Evolutionary conservation across 2,797 vertebrate genomes (phyloP).

Genomic region (Thamnophis elegans): DNA sequence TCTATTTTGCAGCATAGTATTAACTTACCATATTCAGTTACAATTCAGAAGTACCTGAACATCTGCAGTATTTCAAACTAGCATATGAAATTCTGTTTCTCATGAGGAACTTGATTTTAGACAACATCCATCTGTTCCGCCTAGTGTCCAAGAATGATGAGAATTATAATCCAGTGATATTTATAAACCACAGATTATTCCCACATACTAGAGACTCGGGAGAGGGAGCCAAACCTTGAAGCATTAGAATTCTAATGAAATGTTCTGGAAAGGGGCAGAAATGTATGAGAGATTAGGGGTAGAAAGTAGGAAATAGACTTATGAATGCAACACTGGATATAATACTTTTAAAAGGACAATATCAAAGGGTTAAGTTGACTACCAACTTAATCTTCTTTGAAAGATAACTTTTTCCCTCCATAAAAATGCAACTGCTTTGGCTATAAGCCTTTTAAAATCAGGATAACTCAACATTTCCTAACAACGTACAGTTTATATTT

Average conservation of each 20-base stretch:
- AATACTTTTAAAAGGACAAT: background rate
- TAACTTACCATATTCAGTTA: background rate
- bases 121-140: background rate
- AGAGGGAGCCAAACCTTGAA: background rate
- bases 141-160: background rate
- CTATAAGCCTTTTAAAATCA: background rate
- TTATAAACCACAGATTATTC: background rate
- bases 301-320: background rate
- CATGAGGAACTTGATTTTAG: background rate
- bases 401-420: background rate
- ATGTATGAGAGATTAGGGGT: background rate
- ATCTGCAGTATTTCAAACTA: background rate
- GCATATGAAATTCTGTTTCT: background rate
- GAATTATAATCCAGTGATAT: background rate
- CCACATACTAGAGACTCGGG: background rate
- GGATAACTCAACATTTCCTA: background rate
- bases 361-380: background rate
- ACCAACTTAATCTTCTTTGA: background rate
- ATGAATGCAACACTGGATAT: background rate
- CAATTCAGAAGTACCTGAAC: background rate
- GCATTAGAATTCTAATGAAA: background rate
- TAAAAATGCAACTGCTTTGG: background rate
- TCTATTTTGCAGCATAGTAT: background rate
- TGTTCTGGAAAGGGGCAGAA: background rate
- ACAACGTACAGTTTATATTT: background rate